phyloP scores from a whole-genome alignment of 2,888 invertebrate genomes.

The Lymantria dispar region DNA sequence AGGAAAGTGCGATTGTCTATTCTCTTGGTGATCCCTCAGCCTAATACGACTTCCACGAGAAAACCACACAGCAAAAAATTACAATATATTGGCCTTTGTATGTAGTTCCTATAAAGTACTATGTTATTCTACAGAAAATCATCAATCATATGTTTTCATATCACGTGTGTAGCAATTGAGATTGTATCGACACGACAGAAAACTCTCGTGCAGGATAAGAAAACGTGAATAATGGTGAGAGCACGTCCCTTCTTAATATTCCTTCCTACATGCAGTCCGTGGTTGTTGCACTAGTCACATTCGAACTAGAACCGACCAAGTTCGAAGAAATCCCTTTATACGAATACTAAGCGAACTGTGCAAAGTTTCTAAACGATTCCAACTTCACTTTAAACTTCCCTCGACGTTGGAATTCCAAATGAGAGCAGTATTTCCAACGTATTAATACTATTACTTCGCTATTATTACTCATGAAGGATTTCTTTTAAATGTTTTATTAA shows the following conservation, averaged over 20 bases:
- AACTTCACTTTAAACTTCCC: conserved; percentile 16
- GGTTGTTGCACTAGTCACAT: conserved; percentile 19
- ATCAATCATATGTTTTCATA: conserved; percentile 13
- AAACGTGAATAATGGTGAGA: conserved; percentile 14
- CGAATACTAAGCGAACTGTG: conserved; percentile 32
- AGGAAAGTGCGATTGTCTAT: no score
- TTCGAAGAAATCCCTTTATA: conserved; percentile 38
- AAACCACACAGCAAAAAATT: no score
- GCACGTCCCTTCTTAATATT: conserved; percentile 35
- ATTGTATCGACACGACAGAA: conserved; percentile 36
- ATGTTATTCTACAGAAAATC: conserved; percentile 1
- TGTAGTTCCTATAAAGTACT: no score
- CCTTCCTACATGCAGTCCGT: conserved; percentile 23
- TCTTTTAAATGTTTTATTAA: conserved; percentile 1
- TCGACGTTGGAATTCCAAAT: conserved; percentile 10
- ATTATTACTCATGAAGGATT: conserved; percentile 3
- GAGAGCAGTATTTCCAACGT: neutral
- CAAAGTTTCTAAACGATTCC: conserved; percentile 26
- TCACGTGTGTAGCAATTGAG: conserved; percentile 29
- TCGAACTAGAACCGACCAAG: conserved; percentile 32
- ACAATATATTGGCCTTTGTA: no score
- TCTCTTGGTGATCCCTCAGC: no score
- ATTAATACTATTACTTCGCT: neutral
- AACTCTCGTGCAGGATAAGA: conserved; percentile 26
- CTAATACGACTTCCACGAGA: no score